Conservation (phyloP, 2,888 invertebrate species). For the Plebejus argus region DNA sequence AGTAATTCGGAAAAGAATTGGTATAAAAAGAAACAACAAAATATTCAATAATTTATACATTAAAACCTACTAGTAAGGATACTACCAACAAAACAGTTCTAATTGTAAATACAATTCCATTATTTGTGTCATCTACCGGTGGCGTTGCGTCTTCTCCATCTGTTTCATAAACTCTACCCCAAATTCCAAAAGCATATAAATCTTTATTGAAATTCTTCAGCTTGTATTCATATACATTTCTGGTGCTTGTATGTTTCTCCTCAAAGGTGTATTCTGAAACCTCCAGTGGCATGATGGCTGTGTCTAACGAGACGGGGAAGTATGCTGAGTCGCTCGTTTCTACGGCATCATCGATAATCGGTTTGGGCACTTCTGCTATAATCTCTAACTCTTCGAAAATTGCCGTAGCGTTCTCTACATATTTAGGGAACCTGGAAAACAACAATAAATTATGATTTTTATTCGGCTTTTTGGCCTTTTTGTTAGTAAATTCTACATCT, state of each 20-base stretch:
- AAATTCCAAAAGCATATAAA: conserved; percentile 75
- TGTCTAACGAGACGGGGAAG: conserved; percentile 73
- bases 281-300: conserved; percentile 74
- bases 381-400: conserved; percentile 72
- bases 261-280: conserved; percentile 55
- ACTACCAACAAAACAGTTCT: not conserved
- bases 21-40: too few relatives aligned
- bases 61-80: not conserved
- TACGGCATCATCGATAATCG: conserved; percentile 47
- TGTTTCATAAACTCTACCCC: conserved; percentile 73
- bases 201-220: conserved; percentile 53
- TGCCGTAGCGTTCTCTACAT: conserved; percentile 60
- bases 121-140: conserved; percentile 40
- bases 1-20: too few relatives aligned
- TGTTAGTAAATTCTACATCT: too few relatives aligned
- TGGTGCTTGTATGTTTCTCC: conserved; percentile 38
- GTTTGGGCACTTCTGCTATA: conserved; percentile 64
- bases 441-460: not conserved
- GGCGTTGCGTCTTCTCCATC: conserved; percentile 61
- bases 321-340: conserved; percentile 60
- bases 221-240: conserved; percentile 49
- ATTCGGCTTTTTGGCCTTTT: too few relatives aligned
- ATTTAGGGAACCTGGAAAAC: conserved; percentile 66
- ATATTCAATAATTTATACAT: not conserved
- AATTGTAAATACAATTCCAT: not conserved